Base-by-base conservation (phyloP, 64 coral and sea anemone species). In the Porites australiensis region DNA sequence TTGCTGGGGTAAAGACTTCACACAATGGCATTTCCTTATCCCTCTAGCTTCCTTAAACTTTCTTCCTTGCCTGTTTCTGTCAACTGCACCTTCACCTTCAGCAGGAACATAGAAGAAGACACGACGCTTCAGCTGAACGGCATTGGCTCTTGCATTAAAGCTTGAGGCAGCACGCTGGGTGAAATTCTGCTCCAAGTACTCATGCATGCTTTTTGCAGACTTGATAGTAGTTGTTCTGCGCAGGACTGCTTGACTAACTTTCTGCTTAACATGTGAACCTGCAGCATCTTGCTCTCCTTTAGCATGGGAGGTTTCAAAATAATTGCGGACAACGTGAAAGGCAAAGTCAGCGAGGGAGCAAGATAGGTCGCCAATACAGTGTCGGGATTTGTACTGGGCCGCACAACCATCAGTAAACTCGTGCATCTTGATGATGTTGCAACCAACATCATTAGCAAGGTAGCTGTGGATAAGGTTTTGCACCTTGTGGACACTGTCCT, bases 401-500 rank as follows among this genome's bases (percentile, higher is more conserved):
- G 77, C 49, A 63, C 77, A 81, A 13, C 77, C 77, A 81, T 58
- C 77, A 51, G 77, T 81, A 13, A 81, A 81, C 50, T 55, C 77
- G 58, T 81, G 77, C 49, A 81, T 58, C 20, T 22, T 63, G 5
- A 5, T 22, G 58, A n/a, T 72, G 69, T 44, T 72, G 2, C 58
- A 58, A 16, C 16, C 8, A 14, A 81, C 5, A 15, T 81, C 3
- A 51, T 58, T 46, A 9, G 21, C 77, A 5, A 75, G 53, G 52
- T 77, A 61, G 50, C 49, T 77, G 22, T 44, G 13, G 61, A 77
- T 77, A 15, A 77, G 50, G 22, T 77, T 54, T 59, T 88, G 71
- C 64, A 72, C 57, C 50, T 77, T 53, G 66, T 75, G 87, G 69
- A 88, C 87, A 88, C 68, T 70, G 84, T 88, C 86, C 9, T 88